Evolutionary conservation across 1,140 invertebrate species (phyloP).

Genomic region (Chionoecetes opilio): DNA sequence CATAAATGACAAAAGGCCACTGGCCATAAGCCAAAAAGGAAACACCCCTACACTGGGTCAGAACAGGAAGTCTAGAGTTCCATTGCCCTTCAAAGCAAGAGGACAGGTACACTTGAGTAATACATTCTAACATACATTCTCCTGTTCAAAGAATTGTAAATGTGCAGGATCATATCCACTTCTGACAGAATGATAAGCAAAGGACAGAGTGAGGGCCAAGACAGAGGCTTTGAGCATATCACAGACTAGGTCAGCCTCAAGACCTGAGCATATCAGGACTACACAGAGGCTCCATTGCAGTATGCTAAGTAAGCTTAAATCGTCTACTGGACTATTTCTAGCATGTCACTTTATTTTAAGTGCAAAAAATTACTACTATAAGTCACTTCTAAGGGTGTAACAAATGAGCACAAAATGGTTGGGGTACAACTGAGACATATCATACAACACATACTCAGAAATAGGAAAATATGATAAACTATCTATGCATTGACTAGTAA

Average conservation of each 20-base stretch:
- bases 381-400: slow-evolving; percentile 14
- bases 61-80: no score
- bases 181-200: slow-evolving; percentile 54
- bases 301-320: slow-evolving; percentile 67
- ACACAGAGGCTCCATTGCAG: slow-evolving; percentile 63
- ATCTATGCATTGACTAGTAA: not conserved
- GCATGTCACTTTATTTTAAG: not conserved
- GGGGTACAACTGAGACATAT: no score
- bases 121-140: no score
- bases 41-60: no score
- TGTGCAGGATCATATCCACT: not conserved
- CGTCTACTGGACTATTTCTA: slow-evolving; percentile 61
- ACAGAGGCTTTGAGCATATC: slow-evolving; percentile 75
- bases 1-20: no score
- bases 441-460: no score
- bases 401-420: not conserved
- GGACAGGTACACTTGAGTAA: no score
- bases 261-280: slow-evolving; percentile 70
- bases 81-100: no score
- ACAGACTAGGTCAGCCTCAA: slow-evolving; percentile 71
- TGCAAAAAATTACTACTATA: not conserved
- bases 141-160: not conserved
- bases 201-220: slow-evolving; percentile 64
- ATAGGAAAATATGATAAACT: no score
- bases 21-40: no score